A percentile compares a stretch with the other conserved stretches of the same genome.
These are phyloP conservation scores for Pollenia griseotomentosa DNA, from an alignment of 2,888 invertebrate genomes.

Conservation along the genomic window DNA sequence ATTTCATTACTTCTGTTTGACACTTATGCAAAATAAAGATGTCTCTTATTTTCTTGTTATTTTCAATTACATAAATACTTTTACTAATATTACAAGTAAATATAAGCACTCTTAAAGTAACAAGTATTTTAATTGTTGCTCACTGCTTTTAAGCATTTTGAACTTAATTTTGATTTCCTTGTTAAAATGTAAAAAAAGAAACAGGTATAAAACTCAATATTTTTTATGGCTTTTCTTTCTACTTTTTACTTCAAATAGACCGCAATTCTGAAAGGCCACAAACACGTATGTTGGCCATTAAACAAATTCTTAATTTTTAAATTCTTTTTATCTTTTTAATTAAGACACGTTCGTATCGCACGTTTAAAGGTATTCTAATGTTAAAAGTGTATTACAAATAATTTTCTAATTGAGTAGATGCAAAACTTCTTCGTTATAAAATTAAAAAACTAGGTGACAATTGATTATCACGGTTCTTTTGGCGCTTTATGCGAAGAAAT, in stretches of 20 bases:
- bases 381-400: no score
- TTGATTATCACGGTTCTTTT: no score
- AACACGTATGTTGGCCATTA: slow-evolving; percentile 41
- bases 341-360: no score
- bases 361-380: no score
- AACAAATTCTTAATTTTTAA: neutral
- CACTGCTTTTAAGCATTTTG: neutral
- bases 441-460: no score
- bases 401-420: no score
- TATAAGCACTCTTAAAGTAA: neutral
- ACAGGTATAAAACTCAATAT: neutral
- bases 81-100: no score
- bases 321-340: no score
- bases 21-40: neutral
- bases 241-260: neutral
- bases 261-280: slow-evolving; percentile 30
- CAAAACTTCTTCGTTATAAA: no score
- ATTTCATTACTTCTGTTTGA: slow-evolving; percentile 36
- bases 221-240: neutral
- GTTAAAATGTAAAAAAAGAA: neutral
- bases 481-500: no score
- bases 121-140: neutral
- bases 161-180: neutral
- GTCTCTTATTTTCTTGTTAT: slow-evolving; percentile 5
- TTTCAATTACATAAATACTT: neutral